phyloP scores from a whole-genome alignment of 2,888 invertebrate species.

The Athetis lepigone region DNA sequence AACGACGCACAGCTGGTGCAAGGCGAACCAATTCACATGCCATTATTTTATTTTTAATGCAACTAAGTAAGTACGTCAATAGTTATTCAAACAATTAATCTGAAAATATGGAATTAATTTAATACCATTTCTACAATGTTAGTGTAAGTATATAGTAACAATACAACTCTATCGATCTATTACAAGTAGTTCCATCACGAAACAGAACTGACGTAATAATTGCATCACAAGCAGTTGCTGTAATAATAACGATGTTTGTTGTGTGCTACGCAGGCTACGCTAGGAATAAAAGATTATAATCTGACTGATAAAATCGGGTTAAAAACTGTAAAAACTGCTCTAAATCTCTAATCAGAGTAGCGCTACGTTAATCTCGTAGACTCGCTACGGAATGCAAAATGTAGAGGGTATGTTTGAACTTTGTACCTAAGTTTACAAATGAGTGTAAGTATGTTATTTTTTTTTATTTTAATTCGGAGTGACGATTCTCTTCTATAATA shows the following conservation, averaged over 20 bases:
- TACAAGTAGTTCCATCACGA: background rate
- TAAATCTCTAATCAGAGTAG: too few species aligned
- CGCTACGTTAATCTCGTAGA: slow-evolving; percentile 1
- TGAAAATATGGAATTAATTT: background rate
- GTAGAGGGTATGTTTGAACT: background rate
- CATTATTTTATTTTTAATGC: slow-evolving; percentile 8
- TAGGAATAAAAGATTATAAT: slow-evolving; percentile 21
- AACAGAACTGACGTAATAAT: slow-evolving; percentile 12
- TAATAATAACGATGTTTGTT: slow-evolving; percentile 28
- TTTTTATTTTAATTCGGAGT: background rate
- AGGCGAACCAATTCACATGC: slow-evolving; percentile 17
- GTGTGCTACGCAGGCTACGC: slow-evolving; percentile 12
- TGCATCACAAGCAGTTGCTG: slow-evolving; percentile 19
- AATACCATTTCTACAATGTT: background rate
- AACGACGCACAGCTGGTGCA: slow-evolving; percentile 25
- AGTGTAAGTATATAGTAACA: background rate
- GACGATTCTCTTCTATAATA: slow-evolving; percentile 18
- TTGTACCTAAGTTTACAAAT: too few species aligned
- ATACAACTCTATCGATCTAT: background rate
- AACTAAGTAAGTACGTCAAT: slow-evolving; percentile 2
- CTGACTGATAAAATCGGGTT: background rate
- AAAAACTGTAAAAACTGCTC: slow-evolving; percentile 11
- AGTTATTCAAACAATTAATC: background rate
- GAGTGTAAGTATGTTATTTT: too few species aligned
- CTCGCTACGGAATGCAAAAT: background rate